Conservation (phyloP, 1,140 invertebrate species). For the Drosophila saltans region DNA sequence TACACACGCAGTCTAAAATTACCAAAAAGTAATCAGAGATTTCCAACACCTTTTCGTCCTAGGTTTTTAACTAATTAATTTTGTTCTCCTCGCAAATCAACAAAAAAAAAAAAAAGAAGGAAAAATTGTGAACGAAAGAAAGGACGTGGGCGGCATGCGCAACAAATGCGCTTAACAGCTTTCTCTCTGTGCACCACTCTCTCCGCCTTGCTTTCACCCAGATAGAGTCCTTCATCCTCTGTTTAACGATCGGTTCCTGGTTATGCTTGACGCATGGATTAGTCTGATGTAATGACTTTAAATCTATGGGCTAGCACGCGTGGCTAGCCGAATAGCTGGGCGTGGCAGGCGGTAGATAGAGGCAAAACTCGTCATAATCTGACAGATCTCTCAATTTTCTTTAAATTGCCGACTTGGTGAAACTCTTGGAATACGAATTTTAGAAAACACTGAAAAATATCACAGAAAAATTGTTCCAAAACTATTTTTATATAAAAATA, state of each 20-base stretch:
- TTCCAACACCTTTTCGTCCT: slow-evolving; percentile 70
- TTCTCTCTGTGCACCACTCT: slow-evolving; percentile 37
- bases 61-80: slow-evolving; percentile 64
- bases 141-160: slow-evolving; percentile 58
- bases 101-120: not conserved
- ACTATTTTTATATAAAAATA: too few species aligned
- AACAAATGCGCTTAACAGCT: slow-evolving; percentile 75
- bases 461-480: too few species aligned
- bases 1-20: slow-evolving; percentile 67
- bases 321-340: not conserved
- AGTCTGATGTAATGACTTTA: slow-evolving; percentile 64
- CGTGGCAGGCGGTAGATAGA: slow-evolving; percentile 15
- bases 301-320: slow-evolving; percentile 51
- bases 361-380: slow-evolving; percentile 2
- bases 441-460: not conserved
- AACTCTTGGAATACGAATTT: not conserved
- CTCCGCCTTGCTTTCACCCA: slow-evolving; percentile 3
- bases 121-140: not conserved
- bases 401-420: not conserved
- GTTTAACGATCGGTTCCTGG: slow-evolving; percentile 24
- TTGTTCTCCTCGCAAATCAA: slow-evolving; percentile 13
- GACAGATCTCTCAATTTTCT: not conserved
- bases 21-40: slow-evolving; percentile 71
- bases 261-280: slow-evolving; percentile 63
- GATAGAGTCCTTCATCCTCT: not conserved